phyloP scores from a whole-genome alignment of 2,888 invertebrate species.

The Keiferia lycopersicella region DNA sequence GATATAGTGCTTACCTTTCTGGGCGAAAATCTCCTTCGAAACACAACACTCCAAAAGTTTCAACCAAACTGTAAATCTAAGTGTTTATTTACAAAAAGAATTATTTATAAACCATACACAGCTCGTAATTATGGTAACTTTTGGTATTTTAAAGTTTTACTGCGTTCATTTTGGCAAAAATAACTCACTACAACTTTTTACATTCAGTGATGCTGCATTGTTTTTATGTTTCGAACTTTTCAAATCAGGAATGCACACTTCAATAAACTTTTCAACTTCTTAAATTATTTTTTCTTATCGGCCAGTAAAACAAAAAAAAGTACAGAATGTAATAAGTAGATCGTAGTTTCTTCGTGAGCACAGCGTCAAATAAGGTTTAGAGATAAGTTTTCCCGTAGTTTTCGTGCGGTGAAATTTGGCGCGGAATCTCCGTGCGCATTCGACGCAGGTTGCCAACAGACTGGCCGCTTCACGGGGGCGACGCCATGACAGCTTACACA shows the following conservation, averaged over 20 bases:
- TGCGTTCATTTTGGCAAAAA: neutral
- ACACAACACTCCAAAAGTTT: constrained; percentile 6
- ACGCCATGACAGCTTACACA: constrained; percentile 33
- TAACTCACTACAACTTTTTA: neutral
- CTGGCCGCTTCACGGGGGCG: constrained; percentile 35
- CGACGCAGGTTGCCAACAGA: constrained; percentile 27
- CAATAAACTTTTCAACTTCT: neutral
- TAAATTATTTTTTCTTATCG: neutral
- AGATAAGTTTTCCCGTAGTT: constrained; percentile 13
- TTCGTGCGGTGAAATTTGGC: neutral
- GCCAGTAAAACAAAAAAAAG: neutral
- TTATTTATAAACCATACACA: no score
- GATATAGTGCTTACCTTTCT: neutral
- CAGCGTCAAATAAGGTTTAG: neutral
- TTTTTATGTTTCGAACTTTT: neutral
- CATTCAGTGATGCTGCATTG: neutral
- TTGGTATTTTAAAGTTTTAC: neutral
- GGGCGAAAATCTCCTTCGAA: neutral
- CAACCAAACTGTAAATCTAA: neutral
- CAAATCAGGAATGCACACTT: neutral
- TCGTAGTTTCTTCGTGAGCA: neutral
- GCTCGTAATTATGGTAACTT: no score
- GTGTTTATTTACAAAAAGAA: no score
- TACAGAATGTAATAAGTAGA: neutral
- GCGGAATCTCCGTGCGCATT: constrained; percentile 26